Conservation (phyloP, 2,888 invertebrate genomes). For the Hirtodrosophila confusa region DNA sequence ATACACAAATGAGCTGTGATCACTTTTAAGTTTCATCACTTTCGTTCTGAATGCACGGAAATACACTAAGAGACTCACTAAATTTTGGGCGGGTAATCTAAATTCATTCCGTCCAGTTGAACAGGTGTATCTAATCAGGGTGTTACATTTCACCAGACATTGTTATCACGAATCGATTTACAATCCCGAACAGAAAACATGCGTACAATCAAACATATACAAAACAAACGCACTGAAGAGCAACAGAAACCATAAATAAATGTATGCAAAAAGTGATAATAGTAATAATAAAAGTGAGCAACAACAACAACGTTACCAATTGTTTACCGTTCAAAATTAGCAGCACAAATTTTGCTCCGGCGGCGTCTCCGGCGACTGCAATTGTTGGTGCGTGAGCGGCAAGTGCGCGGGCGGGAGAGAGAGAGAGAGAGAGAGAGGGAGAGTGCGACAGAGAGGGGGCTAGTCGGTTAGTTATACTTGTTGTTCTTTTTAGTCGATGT, state of each 20-base stretch:
- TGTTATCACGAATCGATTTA: conserved; percentile 51
- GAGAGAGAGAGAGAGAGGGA: conserved; percentile 21
- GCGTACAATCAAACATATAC: conserved; percentile 25
- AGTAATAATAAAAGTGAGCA: background rate
- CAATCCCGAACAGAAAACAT: conserved; percentile 16
- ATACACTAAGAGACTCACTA: no score
- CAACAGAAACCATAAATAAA: conserved; percentile 13
- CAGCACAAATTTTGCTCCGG: conserved; percentile 34
- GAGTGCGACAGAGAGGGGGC: conserved; percentile 20
- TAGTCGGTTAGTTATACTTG: conserved; percentile 11
- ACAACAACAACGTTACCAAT: conserved; percentile 35
- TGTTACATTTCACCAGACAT: background rate
- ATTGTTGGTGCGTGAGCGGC: conserved; percentile 61
- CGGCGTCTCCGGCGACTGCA: conserved; percentile 56
- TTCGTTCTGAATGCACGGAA: no score
- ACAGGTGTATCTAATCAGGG: conserved; percentile 20
- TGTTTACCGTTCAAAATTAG: conserved; percentile 75
- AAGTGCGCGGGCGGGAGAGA: conserved; percentile 32
- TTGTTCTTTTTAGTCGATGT: conserved; percentile 2
- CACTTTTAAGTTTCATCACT: no score
- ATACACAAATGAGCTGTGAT: no score
- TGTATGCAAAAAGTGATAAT: conserved; percentile 34
- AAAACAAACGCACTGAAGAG: conserved; percentile 7
- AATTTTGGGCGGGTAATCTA: background rate
- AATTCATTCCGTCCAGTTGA: background rate